Percentiles rank a stretch among this genome's conserved stretches.
These are phyloP conservation scores for Chalcosyrphus nemorum DNA, from an alignment of 2,888 invertebrate genomes.

Conservation along the genomic window DNA sequence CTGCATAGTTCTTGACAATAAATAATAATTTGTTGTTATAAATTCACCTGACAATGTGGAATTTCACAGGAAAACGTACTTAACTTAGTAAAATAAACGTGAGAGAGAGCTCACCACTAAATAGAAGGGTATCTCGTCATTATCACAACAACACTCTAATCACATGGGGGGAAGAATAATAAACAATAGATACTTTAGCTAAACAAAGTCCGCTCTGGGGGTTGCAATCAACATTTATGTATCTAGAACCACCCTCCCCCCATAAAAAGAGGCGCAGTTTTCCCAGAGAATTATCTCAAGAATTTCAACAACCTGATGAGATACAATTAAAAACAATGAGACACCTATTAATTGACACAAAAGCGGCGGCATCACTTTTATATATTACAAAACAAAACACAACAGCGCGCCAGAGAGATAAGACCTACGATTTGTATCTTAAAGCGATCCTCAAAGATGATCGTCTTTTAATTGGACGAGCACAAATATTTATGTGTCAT, in stretches of 20 bases:
- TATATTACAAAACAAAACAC: constrained; percentile 32
- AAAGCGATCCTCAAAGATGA: constrained; percentile 41
- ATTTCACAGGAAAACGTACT: constrained; percentile 38
- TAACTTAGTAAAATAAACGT: not conserved
- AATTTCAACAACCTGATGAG: not conserved
- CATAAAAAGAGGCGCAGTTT: not conserved
- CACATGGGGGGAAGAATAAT: constrained; percentile 5
- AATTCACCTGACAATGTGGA: constrained; percentile 38
- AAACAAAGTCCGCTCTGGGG: not conserved
- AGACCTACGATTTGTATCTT: constrained; percentile 26
- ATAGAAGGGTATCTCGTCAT: constrained; percentile 14
- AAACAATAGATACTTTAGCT: not conserved
- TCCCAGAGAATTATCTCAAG: not conserved
- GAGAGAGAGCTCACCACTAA: constrained; percentile 6
- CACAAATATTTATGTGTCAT: constrained; percentile 43
- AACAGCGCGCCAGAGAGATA: not conserved
- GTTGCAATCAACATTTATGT: not conserved
- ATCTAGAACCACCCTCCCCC: not conserved
- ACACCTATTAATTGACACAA: constrained; percentile 45
- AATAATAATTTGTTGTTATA: not conserved
- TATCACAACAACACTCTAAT: constrained; percentile 34
- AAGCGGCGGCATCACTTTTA: constrained; percentile 35
- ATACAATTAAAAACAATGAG: constrained; percentile 34
- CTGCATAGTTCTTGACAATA: not conserved
- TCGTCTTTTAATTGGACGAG: constrained; percentile 39